A percentile compares a stretch with the other conserved stretches of the same genome.
Evolutionary conservation across 2,113 vertebrate species (phyloP).

Genomic region (Camelus bactrianus): DNA sequence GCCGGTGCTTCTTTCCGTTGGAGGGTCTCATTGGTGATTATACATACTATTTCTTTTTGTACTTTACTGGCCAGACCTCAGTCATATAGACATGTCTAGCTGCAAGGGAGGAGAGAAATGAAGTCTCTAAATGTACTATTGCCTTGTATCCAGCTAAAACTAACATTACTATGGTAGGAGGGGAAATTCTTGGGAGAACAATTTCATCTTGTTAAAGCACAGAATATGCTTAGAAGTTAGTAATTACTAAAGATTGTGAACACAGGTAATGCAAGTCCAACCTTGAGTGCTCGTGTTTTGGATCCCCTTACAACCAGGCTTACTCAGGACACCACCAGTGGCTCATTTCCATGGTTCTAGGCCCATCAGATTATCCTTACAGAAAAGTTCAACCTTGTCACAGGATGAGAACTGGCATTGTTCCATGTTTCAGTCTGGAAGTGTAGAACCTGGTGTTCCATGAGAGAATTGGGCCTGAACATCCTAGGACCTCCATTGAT

Average conservation of each 20-base stretch:
- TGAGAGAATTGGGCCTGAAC: neutral
- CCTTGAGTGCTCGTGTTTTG: neutral
- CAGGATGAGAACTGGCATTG: too few species aligned
- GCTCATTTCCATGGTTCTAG: neutral
- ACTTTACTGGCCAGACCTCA: neutral
- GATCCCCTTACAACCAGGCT: neutral
- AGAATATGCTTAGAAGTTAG: neutral
- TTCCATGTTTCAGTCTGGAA: neutral
- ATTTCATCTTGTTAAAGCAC: neutral
- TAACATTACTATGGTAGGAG: neutral
- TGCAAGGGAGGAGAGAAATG: neutral
- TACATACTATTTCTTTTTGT: neutral
- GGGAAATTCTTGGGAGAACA: neutral
- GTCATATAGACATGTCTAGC: neutral
- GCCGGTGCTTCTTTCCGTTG: neutral
- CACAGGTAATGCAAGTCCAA: neutral
- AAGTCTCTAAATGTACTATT: neutral
- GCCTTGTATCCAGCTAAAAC: neutral
- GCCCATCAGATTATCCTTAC: neutral
- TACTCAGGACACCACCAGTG: fast-evolving
- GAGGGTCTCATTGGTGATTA: neutral
- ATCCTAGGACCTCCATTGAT: neutral
- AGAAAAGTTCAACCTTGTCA: neutral
- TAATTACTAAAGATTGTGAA: neutral
- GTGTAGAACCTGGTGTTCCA: neutral